phyloP scores from a whole-genome alignment of 2,888 invertebrate genomes.

The Galerucella pusilla region DNA sequence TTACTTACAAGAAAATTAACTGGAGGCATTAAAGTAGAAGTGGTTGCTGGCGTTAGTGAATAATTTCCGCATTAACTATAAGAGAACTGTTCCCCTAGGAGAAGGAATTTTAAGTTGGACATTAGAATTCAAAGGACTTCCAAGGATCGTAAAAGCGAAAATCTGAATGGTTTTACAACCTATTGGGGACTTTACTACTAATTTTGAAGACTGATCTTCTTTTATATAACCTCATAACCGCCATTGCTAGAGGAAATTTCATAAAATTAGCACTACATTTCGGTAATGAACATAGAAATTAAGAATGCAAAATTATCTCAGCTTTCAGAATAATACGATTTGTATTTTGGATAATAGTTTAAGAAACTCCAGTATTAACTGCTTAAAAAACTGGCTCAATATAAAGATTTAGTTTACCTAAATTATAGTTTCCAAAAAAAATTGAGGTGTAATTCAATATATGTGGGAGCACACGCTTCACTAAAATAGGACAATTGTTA shows the following conservation, averaged over 20 bases:
- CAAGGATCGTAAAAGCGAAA: slow-evolving; percentile 53
- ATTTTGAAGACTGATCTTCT: slow-evolving; percentile 50
- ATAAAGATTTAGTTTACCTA: no score
- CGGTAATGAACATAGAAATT: background rate
- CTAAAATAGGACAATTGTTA: no score
- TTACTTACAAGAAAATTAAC: slow-evolving; percentile 40
- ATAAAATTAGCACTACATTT: slow-evolving; percentile 18
- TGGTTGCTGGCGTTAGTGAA: slow-evolving; percentile 48
- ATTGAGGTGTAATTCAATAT: no score
- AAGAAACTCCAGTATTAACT: no score
- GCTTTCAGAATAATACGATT: background rate
- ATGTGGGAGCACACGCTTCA: no score
- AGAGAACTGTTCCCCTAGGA: slow-evolving; percentile 45
- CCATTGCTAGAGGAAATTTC: slow-evolving; percentile 10
- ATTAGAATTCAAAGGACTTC: slow-evolving; percentile 55
- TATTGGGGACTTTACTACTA: slow-evolving; percentile 51
- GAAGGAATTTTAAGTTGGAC: slow-evolving; percentile 54
- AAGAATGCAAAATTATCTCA: background rate
- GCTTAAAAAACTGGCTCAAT: no score
- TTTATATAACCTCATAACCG: slow-evolving; percentile 31
- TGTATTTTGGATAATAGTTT: background rate
- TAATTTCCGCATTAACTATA: slow-evolving; percentile 51
- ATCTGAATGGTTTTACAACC: slow-evolving; percentile 56
- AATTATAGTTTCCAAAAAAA: no score
- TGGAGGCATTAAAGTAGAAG: slow-evolving; percentile 46